phyloP scores from a whole-genome alignment of 2,888 invertebrate species.

The Drosophila emarginata region DNA sequence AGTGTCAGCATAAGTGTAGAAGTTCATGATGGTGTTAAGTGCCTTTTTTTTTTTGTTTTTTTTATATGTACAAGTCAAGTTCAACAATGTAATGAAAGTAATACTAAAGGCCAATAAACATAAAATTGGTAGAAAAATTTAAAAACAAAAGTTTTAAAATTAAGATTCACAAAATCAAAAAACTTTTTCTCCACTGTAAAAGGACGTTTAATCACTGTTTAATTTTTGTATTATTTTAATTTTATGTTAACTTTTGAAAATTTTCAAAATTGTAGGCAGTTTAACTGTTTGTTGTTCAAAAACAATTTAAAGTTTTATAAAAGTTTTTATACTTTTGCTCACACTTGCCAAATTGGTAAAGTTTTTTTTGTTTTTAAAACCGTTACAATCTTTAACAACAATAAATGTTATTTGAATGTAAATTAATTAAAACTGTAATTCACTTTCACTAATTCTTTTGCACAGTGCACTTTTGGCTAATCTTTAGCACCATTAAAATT shows the following conservation, averaged over 20 bases:
- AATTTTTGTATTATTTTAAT: no score
- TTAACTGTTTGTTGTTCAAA: no score
- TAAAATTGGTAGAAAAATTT: not conserved
- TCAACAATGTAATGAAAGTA: conserved; percentile 16
- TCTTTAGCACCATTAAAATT: conserved; percentile 10
- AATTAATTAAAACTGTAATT: not conserved
- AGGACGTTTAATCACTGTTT: no score
- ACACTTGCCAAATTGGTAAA: not conserved
- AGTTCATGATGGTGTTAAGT: conserved; percentile 17
- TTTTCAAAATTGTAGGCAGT: no score
- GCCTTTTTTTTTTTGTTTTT: conserved; percentile 26
- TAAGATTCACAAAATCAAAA: no score
- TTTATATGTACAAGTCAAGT: conserved; percentile 20
- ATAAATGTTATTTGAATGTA: not conserved
- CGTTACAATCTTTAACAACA: not conserved
- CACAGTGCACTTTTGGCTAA: conserved; percentile 24
- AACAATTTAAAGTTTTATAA: no score
- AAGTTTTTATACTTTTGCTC: no score
- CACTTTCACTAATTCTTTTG: conserved; percentile 11
- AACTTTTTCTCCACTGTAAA: no score
- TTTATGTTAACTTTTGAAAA: no score
- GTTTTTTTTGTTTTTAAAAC: not conserved
- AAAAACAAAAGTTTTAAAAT: no score
- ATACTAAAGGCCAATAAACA: not conserved
- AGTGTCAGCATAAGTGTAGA: conserved; percentile 34